Evolutionary conservation across 2,113 vertebrate genomes (phyloP), one percentile per base, ranked within the genome.

Genomic region (Xenus cinereus): DNA sequence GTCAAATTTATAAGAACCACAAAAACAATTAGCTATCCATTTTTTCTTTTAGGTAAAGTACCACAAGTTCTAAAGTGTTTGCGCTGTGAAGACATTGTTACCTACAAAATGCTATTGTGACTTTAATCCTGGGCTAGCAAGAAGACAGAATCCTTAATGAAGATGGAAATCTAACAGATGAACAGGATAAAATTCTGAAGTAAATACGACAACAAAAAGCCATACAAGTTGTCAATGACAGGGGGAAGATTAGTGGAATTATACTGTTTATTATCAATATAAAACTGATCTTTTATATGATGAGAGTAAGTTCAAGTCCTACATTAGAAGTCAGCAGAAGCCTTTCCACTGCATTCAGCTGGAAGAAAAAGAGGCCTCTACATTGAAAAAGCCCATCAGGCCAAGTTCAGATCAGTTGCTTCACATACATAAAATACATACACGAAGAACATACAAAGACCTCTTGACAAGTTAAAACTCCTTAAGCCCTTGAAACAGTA

Each of bases 1-100:
- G 89, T 97, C 97, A 98, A 98, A 97, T 96, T 98, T 97, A 50
- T 93, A 93, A 96, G 96, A 92, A 93, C 72, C 79, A 89, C 57
- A 81, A 87, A 94, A 96, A 95, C 86, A 97, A 96, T 77, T 48
- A 95, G 53, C 64, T 84, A 73, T 26, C 59, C 43, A 24, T 84
- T 79, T 75, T 60, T 62, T 30, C 57, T 91, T 85, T 88, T 69
- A 72, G 43, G 27, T 59, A 48, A 94, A 63, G 12, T 39, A 56
- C 24, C n/a, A 78, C 72, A 90, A 64, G 93, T 94, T 96, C 67
- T 62, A 91, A 94, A 35, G 23, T 51, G 14, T 73, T 89, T 68
- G 71, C 39, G 75, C 45, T 73, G 18, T 37, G 86, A 87, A 89
- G 72, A 66, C 8, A 39, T 14, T 87, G 24, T 50, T 85, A 63